Conservation (phyloP, 2,113 vertebrate genomes). For the Cettia cetti region DNA sequence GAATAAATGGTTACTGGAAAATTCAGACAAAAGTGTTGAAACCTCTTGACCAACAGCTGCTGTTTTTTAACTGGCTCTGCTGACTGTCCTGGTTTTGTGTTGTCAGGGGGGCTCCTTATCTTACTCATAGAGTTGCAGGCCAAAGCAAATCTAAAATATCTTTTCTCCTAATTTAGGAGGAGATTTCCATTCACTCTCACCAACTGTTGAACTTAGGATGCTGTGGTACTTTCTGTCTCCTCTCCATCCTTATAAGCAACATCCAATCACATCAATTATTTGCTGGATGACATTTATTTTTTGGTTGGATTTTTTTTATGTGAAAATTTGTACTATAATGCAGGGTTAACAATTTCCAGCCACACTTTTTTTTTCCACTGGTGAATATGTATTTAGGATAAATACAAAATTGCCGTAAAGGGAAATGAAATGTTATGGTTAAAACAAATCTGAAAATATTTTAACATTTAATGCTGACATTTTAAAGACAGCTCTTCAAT, state of each 20-base stretch:
- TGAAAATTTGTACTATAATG: slow-evolving; percentile 23
- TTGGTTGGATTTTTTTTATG: not conserved
- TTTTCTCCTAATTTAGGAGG: not conserved
- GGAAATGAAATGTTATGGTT: not conserved
- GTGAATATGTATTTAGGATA: not conserved
- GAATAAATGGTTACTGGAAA: not conserved
- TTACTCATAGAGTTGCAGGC: not conserved
- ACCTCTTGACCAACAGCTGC: not conserved
- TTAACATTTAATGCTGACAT: not conserved
- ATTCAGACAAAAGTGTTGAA: not conserved
- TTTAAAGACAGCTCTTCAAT: not conserved
- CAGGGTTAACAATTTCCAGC: slow-evolving; percentile 17
- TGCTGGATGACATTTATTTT: not conserved
- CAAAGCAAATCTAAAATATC: not conserved
- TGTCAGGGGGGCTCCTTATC: not conserved
- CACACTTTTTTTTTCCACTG: not conserved
- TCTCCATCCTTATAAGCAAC: not conserved
- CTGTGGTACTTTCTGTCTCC: not conserved
- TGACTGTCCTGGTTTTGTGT: not conserved
- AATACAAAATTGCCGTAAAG: slow-evolving; percentile 10
- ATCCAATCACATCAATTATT: not conserved
- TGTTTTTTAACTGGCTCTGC: not conserved
- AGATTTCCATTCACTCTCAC: not conserved
- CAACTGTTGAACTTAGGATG: not conserved
- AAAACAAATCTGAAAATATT: not conserved